Conservation (phyloP, 1,140 invertebrate genomes). For the Diuraphis noxia region DNA sequence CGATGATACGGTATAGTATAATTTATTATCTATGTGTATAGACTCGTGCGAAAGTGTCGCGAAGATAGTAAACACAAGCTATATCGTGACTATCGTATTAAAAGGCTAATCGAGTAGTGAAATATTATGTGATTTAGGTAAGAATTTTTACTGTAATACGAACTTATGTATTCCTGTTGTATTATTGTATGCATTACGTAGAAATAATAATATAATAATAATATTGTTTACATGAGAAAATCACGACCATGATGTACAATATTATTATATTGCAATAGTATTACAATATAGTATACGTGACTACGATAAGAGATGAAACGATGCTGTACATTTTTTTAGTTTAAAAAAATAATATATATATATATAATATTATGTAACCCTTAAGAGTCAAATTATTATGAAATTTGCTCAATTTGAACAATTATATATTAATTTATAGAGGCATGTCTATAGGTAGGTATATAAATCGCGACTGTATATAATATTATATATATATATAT, state of each 20-base stretch:
- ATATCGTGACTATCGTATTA: not conserved
- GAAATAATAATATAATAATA: too few relatives aligned
- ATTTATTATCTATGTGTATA: not conserved
- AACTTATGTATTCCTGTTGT: too few relatives aligned
- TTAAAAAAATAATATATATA: not conserved
- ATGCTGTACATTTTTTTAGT: not conserved
- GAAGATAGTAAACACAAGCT: not conserved
- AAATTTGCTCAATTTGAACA: constrained; percentile 2
- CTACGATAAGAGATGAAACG: not conserved
- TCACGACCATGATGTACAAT: not conserved
- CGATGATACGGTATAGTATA: not conserved
- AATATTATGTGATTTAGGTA: constrained; percentile 6
- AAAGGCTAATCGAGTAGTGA: not conserved
- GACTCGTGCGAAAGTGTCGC: not conserved
- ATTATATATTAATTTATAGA: not conserved
- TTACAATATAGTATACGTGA: not conserved
- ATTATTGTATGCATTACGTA: too few relatives aligned
- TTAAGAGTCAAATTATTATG: not conserved
- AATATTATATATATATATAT: not conserved
- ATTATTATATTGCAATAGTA: too few relatives aligned
- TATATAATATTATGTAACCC: not conserved
- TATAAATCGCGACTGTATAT: not conserved
- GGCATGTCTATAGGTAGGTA: not conserved
- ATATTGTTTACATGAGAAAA: too few relatives aligned
- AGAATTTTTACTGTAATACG: not conserved